A percentile compares a stretch with the other conserved stretches of the same genome.
These are phyloP conservation scores for Xanthia togata DNA, from an alignment of 2,888 invertebrate genomes.

Conservation along the genomic window DNA sequence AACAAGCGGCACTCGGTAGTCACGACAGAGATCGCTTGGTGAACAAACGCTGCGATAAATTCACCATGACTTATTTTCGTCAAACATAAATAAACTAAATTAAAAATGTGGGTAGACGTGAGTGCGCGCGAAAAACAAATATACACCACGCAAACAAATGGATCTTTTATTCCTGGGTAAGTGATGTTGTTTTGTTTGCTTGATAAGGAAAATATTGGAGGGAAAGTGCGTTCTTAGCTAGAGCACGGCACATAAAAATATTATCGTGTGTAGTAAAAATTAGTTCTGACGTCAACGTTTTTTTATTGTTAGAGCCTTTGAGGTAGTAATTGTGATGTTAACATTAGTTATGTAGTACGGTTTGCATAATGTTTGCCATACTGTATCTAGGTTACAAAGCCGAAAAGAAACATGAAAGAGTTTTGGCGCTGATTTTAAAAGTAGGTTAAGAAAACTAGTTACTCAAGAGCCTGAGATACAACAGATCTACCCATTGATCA, in stretches of 20 bases:
- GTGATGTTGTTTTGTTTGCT: slow-evolving; percentile 63
- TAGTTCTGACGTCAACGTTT: slow-evolving; percentile 34
- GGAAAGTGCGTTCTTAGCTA: slow-evolving; percentile 46
- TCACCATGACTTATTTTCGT: slow-evolving; percentile 75
- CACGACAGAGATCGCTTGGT: slow-evolving; percentile 77
- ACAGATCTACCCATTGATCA: background rate
- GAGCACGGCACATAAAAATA: slow-evolving; percentile 29
- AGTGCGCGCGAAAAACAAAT: slow-evolving; percentile 90
- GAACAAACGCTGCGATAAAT: slow-evolving; percentile 75
- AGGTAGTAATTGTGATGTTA: slow-evolving; percentile 16
- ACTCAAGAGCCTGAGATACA: background rate
- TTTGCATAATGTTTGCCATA: slow-evolving; percentile 21
- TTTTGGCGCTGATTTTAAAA: slow-evolving; percentile 17
- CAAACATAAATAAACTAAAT: slow-evolving; percentile 67
- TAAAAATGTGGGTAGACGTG: slow-evolving; percentile 91
- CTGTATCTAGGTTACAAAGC: slow-evolving; percentile 26
- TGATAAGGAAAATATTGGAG: slow-evolving; percentile 50
- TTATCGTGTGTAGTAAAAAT: slow-evolving; percentile 33
- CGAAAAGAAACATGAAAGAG: slow-evolving; percentile 12
- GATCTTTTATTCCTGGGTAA: slow-evolving; percentile 92
- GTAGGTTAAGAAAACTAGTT: background rate
- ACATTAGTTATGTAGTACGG: background rate
- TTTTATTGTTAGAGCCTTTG: slow-evolving; percentile 19
- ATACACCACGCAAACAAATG: slow-evolving; percentile 91
- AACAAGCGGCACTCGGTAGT: slow-evolving; percentile 76